Conservation (phyloP, 2,888 invertebrate genomes). For the Euclidia mi region DNA sequence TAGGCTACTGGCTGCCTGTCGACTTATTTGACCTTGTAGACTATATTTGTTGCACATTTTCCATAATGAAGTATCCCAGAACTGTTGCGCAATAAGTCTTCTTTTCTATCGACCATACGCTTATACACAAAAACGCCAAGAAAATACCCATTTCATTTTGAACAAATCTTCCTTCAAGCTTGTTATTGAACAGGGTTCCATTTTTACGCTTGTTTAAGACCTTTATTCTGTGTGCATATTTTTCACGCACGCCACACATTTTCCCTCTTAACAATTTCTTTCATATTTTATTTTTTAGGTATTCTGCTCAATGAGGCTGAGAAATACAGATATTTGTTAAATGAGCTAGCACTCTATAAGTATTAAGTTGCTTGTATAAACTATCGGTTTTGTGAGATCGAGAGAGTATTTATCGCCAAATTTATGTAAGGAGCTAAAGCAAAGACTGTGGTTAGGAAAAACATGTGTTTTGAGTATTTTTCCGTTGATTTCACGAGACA, state of each 20-base stretch:
- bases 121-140: no score
- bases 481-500: no score
- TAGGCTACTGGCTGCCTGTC: no score
- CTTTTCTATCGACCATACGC: no score
- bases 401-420: not conserved
- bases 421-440: not conserved
- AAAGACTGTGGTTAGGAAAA: no score
- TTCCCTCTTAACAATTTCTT: conserved; percentile 34
- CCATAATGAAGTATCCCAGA: no score
- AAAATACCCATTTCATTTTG: not conserved
- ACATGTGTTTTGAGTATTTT: not conserved
- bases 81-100: no score
- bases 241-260: conserved; percentile 9
- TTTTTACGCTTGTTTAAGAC: not conserved
- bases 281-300: conserved; percentile 23
- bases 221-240: conserved; percentile 8
- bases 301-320: conserved; percentile 1
- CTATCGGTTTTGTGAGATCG: conserved; percentile 7
- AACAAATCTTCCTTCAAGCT: not conserved
- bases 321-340: conserved; percentile 28
- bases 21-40: no score
- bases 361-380: conserved; percentile 30
- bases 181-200: not conserved
- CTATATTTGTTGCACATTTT: no score
- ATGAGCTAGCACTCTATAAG: conserved; percentile 23